Percentiles rank a stretch among this genome's conserved stretches.
phyloP scores from a whole-genome alignment of 2,113 vertebrate species.

The human region GRCh38 chr7:41959501-41960000 shows the following conservation, averaged over 20 bases:
- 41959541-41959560: background rate
- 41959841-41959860: background rate
- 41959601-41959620: background rate
- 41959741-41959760: background rate
- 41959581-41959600: slow-evolving; percentile 3
- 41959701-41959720: background rate
- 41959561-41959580: background rate
- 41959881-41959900: background rate
- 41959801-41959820: background rate
- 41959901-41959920: background rate
- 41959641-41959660: background rate
- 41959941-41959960: background rate
- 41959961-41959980: background rate
- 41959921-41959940: background rate
- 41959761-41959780: background rate
- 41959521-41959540: background rate
- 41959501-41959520: background rate
- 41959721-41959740: background rate
- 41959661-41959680: background rate
- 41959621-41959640: background rate
- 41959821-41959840: background rate
- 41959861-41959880: background rate
- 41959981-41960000: background rate
- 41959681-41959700: background rate
- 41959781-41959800: background rate